Conservation (phyloP, 92 coral and sea anemone species). For the Metridium senile region DNA sequence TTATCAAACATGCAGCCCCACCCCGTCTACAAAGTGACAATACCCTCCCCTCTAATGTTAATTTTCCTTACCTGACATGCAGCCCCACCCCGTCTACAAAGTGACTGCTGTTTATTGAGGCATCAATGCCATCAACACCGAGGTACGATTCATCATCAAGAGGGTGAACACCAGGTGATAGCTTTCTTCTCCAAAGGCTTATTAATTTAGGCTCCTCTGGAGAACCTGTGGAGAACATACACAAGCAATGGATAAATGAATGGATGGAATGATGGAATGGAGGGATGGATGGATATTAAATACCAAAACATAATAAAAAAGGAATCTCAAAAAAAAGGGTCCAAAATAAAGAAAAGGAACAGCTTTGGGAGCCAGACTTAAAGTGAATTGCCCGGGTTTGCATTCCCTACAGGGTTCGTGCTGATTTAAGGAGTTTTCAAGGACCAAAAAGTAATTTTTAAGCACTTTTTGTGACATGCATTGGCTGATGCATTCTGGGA, state of each 20-base stretch:
- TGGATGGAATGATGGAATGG: no score
- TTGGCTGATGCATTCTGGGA: no score
- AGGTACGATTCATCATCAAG: conserved; percentile 35
- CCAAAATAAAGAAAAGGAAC: not conserved
- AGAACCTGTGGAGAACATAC: not conserved
- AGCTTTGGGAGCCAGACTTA: no score
- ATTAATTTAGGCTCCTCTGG: conserved; percentile 28
- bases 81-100: conserved; percentile 91
- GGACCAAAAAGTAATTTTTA: no score
- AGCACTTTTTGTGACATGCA: no score
- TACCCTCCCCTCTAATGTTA: not conserved
- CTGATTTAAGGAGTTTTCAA: no score
- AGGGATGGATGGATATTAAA: no score
- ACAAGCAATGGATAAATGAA: no score
- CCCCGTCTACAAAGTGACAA: conserved; percentile 69
- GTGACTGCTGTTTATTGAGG: conserved; percentile 52
- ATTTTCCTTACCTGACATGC: conserved; percentile 68
- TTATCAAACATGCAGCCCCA: not conserved
- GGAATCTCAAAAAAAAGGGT: not conserved
- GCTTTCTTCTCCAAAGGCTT: conserved; percentile 64
- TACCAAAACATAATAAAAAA: not conserved
- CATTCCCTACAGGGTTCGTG: no score
- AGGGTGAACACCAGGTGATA: conserved; percentile 37
- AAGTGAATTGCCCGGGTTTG: no score
- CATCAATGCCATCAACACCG: conserved; percentile 31